Percentiles rank a stretch among this genome's conserved stretches.
Conservation (phyloP, 2,797 vertebrate species). For the Meda fulgida region DNA sequence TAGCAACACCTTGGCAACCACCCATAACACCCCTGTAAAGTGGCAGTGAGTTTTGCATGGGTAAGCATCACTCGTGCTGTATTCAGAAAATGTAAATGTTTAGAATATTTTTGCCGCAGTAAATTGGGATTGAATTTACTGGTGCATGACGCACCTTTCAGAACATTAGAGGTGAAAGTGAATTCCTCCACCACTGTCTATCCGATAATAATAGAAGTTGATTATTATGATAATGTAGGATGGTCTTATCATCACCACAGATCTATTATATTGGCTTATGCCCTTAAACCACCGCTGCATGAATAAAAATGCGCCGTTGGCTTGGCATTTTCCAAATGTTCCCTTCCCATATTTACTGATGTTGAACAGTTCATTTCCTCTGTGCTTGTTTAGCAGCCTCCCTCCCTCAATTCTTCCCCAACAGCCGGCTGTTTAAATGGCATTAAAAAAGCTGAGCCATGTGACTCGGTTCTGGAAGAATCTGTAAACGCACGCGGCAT, state of each 20-base stretch:
- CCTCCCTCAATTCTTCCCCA: not conserved
- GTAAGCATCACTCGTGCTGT: not conserved
- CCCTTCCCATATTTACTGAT: slow-evolving; percentile 51
- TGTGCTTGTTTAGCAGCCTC: slow-evolving; percentile 47
- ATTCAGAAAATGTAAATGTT: not conserved
- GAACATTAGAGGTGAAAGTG: slow-evolving; percentile 25
- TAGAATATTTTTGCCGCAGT: slow-evolving; percentile 13
- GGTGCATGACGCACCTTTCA: slow-evolving; percentile 11
- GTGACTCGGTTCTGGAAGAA: slow-evolving; percentile 50
- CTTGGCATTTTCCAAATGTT: slow-evolving; percentile 23
- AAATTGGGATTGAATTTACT: slow-evolving; percentile 8
- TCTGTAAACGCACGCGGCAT: slow-evolving; percentile 7
- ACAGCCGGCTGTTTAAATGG: slow-evolving; percentile 47
- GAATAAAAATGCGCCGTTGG: slow-evolving; percentile 42
- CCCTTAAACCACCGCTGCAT: slow-evolving; percentile 26
- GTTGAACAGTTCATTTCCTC: slow-evolving; percentile 59
- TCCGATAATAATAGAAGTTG: slow-evolving; percentile 23
- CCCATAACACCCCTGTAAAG: not conserved
- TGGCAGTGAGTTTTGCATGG: not conserved
- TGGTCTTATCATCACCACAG: slow-evolving; percentile 26
- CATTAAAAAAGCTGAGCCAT: slow-evolving; percentile 46
- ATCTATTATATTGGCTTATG: slow-evolving; percentile 35
- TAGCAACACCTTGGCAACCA: not conserved
- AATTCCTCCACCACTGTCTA: not conserved
- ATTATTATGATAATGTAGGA: slow-evolving; percentile 29